Base-by-base conservation (phyloP, 1,140 invertebrate species). In the Eupristina koningsbergeri region DNA sequence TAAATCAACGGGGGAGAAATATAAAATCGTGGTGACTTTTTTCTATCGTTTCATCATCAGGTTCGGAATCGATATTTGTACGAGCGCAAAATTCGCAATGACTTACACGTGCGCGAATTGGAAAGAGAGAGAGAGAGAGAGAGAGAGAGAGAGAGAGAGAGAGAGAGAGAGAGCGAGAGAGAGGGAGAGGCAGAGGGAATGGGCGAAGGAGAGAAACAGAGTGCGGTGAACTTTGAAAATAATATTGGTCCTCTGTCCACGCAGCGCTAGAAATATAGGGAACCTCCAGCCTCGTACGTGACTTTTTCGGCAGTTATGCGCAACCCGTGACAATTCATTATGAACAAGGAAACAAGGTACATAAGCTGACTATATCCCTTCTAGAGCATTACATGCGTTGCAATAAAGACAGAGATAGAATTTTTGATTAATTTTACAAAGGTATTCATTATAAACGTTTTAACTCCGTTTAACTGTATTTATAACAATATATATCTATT, bases 81-180 rank as follows among this genome's bases (percentile, higher is more conserved):
- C 73, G 83, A 79, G 85, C 22, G 84, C 81, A 74, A 88, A 78
- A 50, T 81, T 58, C 17, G 34, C 73, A 53, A 58, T 76, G 81
- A 76, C 45, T 83, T 76, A 83, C 50, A 63, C 26, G 45, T n/a
- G n/a, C n/a, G n/a, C n/a, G n/a, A n/a, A n/a, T n/a, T n/a, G 39
- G 64, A 69, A 34, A 69, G 64, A 69, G 67, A 41, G 67, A 45
- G 67, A 71, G 67, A n/a, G 67, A 71, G 45, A 47, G 39, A 74
- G 41, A 74, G 41, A 74, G 41, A 74, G 26, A 74, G 41, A 31
- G 67, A 41, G 7, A 39, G 45, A 8, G 29, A 41, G 29, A 19
- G 13, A 7, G 29, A 64, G 29, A 69, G 64, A 69, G 64, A 69
- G 64, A 69, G 67, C 17, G 67, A 45, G 67, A 71, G 67, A n/a